Evolutionary conservation across 1,140 invertebrate species (phyloP).

Genomic region (Halotydeus destructor): DNA sequence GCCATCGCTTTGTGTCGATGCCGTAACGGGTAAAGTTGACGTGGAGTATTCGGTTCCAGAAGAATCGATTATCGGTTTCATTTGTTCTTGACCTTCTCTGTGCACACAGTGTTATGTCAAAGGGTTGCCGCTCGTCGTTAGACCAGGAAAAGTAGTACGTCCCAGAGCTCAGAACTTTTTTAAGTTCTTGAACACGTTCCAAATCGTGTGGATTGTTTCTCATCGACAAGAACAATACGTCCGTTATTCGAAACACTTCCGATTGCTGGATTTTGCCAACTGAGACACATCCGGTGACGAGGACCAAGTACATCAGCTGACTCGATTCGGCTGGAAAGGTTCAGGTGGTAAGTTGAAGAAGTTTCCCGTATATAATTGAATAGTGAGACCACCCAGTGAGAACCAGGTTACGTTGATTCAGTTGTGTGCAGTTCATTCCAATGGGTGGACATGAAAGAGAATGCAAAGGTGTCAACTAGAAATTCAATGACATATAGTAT

Average conservation of each 20-base stretch:
- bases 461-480: too few relatives aligned
- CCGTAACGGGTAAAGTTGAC: conserved; percentile 73
- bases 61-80: conserved; percentile 78
- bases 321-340: conserved; percentile 48
- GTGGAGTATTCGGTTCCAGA: conserved; percentile 77
- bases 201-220: conserved; percentile 49
- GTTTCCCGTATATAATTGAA: too few relatives aligned
- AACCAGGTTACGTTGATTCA: too few relatives aligned
- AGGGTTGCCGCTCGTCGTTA: conserved; percentile 18
- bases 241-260: conserved; percentile 81
- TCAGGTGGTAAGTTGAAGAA: too few relatives aligned
- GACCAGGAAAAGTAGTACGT: conserved; percentile 90
- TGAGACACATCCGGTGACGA: conserved; percentile 83
- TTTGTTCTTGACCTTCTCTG: conserved; percentile 56
- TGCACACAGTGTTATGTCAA: conserved; percentile 80
- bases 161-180: conserved; percentile 65
- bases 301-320: conserved; percentile 52
- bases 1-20: conserved; percentile 64
- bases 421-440: too few relatives aligned
- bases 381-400: too few relatives aligned
- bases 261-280: conserved; percentile 79
- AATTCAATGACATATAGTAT: too few relatives aligned
- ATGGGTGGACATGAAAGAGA: too few relatives aligned
- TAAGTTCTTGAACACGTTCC: conserved; percentile 53
- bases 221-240: conserved; percentile 67